These are phyloP conservation scores for Eupithecia vulgata DNA, from an alignment of 2,888 invertebrate species.

Conservation along the genomic window DNA sequence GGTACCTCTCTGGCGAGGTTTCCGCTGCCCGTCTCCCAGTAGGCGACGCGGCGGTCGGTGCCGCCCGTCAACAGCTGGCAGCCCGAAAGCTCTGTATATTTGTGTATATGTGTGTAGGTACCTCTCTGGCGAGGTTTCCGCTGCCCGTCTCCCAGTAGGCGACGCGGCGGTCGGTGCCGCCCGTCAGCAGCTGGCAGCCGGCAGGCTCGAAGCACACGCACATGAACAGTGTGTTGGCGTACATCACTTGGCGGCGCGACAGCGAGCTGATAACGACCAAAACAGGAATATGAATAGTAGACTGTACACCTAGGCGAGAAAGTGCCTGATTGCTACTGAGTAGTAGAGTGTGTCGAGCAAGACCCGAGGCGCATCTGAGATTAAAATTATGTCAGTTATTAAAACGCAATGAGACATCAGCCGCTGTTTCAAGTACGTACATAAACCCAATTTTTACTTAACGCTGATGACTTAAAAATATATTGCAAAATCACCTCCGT, in stretches of 20 bases:
- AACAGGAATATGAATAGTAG: too few species aligned
- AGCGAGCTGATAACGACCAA: constrained; percentile 80
- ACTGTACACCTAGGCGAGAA: too few species aligned
- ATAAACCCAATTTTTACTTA: too few species aligned
- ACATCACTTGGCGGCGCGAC: constrained; percentile 91
- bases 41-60: constrained; percentile 85
- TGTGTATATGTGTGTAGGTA: neutral
- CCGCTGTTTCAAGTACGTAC: too few species aligned
- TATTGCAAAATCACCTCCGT: too few species aligned
- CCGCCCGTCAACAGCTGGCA: neutral
- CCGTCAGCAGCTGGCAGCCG: constrained; percentile 91
- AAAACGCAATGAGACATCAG: too few species aligned
- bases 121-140: constrained; percentile 88
- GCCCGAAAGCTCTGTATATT: constrained; percentile 52
- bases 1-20: constrained; percentile 60
- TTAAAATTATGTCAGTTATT: too few species aligned
- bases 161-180: constrained; percentile 93
- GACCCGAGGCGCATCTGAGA: too few species aligned
- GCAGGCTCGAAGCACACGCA: constrained; percentile 88
- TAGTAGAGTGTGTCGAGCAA: too few species aligned
- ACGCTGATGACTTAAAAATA: too few species aligned
- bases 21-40: constrained; percentile 95
- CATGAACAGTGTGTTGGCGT: constrained; percentile 94
- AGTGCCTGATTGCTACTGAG: too few species aligned
- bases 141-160: constrained; percentile 96